Base-by-base conservation (phyloP, 2,888 invertebrate genomes). In the Orthosia cruda region DNA sequence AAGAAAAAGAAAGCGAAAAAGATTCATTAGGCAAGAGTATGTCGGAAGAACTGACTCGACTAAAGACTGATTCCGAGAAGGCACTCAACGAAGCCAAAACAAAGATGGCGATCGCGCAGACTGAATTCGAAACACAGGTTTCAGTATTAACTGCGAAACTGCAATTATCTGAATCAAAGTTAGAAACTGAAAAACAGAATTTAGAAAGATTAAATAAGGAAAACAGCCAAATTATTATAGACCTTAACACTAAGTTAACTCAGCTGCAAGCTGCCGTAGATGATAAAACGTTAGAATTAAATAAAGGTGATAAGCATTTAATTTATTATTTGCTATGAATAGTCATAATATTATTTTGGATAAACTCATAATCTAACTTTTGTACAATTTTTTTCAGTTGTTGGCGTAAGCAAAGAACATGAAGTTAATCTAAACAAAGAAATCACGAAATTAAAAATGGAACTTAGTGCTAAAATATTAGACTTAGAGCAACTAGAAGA, bases 71-170 rank as follows among this genome's bases (percentile, higher is more conserved):
- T 96, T 92, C 97, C 87, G 91, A 97, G 94, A 93, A 97, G 90
- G 93, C 95, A 86, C 88, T 96, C 13, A 95, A 92, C 74, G 97
- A 97, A 92, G 94, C 96, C 63, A 97, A 95, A 93, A 97, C 97
- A n/a, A 98, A 98, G 93, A 96, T 97, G 59, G 97, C 98, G 75
- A 98, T 98, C 89, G 97, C 97, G 78, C 95, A 98, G 83, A 97
- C 97, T 0, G 97, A 97, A 89, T 96, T 97, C 63, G 97, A 97
- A 83, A 97, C 97, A 62, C 97, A 97, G 91, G 91, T 97, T n/a
- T 97, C 97, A 4, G 95, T 95, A 57, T 90, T 97, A 67, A 96
- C 96, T 63, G 95, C 96, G 2, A 97, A 97, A 85, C 88, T 97
- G 72, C 96, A 97, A 84, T 91, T 97, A 81, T 94, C 97, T 0